phyloP scores from a whole-genome alignment of 2,797 vertebrate species.

The Moxostoma hubbsi region DNA sequence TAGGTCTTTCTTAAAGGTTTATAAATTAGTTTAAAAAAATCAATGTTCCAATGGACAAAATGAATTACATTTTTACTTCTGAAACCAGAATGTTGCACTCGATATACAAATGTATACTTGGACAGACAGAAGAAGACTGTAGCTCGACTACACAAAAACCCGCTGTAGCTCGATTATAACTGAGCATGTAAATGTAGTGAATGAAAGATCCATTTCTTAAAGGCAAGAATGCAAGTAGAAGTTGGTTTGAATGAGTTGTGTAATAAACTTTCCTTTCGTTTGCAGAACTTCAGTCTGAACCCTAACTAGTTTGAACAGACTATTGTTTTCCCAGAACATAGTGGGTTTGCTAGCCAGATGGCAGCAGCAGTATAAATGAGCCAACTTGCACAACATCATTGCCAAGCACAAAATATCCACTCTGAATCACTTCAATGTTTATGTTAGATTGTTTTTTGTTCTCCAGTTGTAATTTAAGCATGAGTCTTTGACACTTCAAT shows the following conservation, averaged over 20 bases:
- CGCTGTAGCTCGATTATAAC: too few relatives aligned
- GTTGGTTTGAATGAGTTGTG: neutral
- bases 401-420: neutral
- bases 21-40: too few relatives aligned
- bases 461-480: constrained; percentile 2
- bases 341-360: constrained; percentile 18
- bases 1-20: too few relatives aligned
- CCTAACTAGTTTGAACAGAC: constrained; percentile 14
- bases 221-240: neutral
- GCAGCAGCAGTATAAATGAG: constrained; percentile 18
- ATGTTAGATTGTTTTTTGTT: neutral
- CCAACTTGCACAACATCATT: neutral
- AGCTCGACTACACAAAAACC: too few relatives aligned
- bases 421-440: constrained; percentile 11
- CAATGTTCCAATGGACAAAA: too few relatives aligned
- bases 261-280: neutral
- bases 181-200: too few relatives aligned
- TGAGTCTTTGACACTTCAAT: constrained; percentile 4
- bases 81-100: too few relatives aligned
- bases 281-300: constrained; percentile 8
- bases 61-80: too few relatives aligned
- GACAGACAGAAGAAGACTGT: too few relatives aligned
- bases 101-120: too few relatives aligned
- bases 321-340: constrained; percentile 6
- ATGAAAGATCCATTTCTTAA: neutral